Evolutionary conservation across 92 coral and sea anemone species (phyloP).

Genomic region (Chrysogorgia sp.): DNA sequence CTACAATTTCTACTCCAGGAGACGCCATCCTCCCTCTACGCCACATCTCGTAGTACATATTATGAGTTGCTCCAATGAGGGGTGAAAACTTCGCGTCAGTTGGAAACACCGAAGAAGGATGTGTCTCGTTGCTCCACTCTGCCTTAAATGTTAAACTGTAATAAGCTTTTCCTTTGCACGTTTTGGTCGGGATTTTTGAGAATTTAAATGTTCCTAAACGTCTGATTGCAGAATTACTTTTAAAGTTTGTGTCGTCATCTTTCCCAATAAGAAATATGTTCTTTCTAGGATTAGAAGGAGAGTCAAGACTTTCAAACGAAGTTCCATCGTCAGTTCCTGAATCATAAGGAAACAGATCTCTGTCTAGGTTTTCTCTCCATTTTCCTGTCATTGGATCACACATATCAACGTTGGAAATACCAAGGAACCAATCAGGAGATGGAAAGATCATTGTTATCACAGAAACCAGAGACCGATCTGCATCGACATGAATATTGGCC

Average conservation of each 20-base stretch:
- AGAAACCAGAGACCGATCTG: slow-evolving; percentile 33
- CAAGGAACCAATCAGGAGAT: slow-evolving; percentile 52
- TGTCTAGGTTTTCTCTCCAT: neutral
- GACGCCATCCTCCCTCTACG: slow-evolving; percentile 51
- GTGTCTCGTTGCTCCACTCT: slow-evolving; percentile 51
- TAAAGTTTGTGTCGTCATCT: slow-evolving; percentile 41
- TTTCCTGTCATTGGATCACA: slow-evolving; percentile 37
- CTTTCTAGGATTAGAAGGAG: slow-evolving; percentile 7
- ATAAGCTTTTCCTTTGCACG: slow-evolving; percentile 55
- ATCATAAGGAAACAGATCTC: slow-evolving; percentile 32
- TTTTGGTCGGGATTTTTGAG: slow-evolving; percentile 14
- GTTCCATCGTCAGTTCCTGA: slow-evolving; percentile 51
- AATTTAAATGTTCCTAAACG: slow-evolving; percentile 37
- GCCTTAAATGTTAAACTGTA: slow-evolving; percentile 53
- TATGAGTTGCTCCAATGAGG: slow-evolving; percentile 64
- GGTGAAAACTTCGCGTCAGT: slow-evolving; percentile 58
- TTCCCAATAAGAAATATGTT: slow-evolving; percentile 43
- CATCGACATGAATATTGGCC: slow-evolving; percentile 26
- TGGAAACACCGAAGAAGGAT: slow-evolving; percentile 40
- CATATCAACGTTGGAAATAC: slow-evolving; percentile 40
- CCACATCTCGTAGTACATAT: slow-evolving; percentile 63
- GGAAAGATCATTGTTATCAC: slow-evolving; percentile 49
- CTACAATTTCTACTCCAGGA: slow-evolving; percentile 56
- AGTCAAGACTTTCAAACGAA: slow-evolving; percentile 9
- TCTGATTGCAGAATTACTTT: slow-evolving; percentile 15